Evolutionary conservation across 2,888 invertebrate species (phyloP), one percentile per base, ranked within the genome.

Genomic region (Muschampia plurimacula): DNA sequence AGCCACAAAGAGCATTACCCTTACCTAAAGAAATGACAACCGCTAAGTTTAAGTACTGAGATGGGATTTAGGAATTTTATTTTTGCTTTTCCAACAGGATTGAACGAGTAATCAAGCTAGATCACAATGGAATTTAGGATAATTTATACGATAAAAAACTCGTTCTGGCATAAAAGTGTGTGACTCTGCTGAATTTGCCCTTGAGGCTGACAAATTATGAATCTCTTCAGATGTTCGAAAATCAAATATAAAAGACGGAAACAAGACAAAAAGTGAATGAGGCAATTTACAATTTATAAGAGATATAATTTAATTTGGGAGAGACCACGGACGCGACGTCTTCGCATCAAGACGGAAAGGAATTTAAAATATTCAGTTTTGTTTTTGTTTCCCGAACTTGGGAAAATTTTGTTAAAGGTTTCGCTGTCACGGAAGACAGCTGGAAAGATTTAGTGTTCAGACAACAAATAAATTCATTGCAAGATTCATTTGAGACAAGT

Each of bases 201-300:
- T 62, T 15, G 44, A 72, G 52, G n/a, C 52, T 62, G 66, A 72
- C 52, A 72, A 72, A 67, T 72, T 67, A 55, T 52, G 60, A 71
- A 71, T 67, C 62, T 72, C 72, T 67, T 36, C 55, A 55, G 55
- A 62, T 36, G 60, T 67, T 67, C 28, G 55, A 32, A 67, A 67
- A 72, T 72, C 74, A 74, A 79, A 76, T 77, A 77, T 77, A 72
- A 73, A 78, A 60, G 62, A 68, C 67, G 68, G 64, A 74, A 71
- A 69, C 65, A 76, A 62, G 72, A 74, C 75, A 80, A 82, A 78
- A 81, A 81, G 77, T 79, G 79, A 86, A 85, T 82, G 81, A 83
- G 80, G 76, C 83, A 84, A 88, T 89, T 86, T 86, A 82, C 82
- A 87, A 87, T 88, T 87, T 85, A 82, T 80, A 83, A 78, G 77